Percentiles rank a stretch among this genome's conserved stretches.
Conservation (phyloP, 2,113 vertebrate genomes). For the Centropus unirufus region DNA sequence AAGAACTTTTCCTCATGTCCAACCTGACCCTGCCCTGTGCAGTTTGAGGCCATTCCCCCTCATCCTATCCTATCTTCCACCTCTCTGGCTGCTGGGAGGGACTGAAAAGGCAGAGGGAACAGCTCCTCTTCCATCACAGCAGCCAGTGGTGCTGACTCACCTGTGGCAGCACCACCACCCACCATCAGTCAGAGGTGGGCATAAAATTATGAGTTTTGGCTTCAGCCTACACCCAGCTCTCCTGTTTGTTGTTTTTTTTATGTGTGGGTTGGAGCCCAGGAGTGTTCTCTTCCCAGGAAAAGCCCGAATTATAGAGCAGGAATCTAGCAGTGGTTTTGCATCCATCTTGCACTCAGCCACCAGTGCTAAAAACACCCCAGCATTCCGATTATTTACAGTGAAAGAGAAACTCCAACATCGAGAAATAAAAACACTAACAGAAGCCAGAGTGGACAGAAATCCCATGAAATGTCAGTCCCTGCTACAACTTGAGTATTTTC, state of each 20-base stretch:
- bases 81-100: no score
- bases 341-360: not conserved
- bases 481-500: not conserved
- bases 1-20: no score
- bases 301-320: not conserved
- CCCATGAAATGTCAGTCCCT: not conserved
- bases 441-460: not conserved
- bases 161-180: not conserved
- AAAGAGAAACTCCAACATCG: not conserved
- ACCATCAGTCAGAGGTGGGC: not conserved
- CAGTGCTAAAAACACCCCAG: not conserved
- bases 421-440: not conserved
- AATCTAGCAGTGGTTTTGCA: not conserved
- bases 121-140: not conserved
- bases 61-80: no score
- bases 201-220: not conserved
- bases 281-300: slow-evolving; percentile 1
- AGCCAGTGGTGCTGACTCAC: not conserved
- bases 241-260: not conserved
- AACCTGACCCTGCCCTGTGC: no score
- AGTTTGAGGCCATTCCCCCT: no score
- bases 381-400: not conserved
- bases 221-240: not conserved
- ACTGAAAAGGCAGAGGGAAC: not conserved
- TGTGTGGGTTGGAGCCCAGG: not conserved